Percentiles rank a stretch among this genome's conserved stretches.
These are phyloP conservation scores for Sinocyclocheilus anshuiensis DNA, from an alignment of 2,113 vertebrate species.

Conservation along the genomic window DNA sequence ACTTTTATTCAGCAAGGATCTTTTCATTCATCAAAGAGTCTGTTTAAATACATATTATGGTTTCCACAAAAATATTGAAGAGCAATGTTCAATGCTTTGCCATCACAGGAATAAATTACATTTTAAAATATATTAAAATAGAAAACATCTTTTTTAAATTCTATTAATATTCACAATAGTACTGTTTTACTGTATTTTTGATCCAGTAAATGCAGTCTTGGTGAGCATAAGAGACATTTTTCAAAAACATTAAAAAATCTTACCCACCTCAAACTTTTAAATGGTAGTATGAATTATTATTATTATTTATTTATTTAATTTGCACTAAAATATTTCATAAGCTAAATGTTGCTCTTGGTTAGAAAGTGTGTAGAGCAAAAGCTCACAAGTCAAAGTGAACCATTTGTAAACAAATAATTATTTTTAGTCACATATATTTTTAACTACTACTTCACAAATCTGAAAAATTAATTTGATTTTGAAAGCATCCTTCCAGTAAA, in stretches of 20 bases:
- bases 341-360: not conserved
- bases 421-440: not conserved
- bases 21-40: too few species aligned
- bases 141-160: too few species aligned
- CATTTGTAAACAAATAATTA: not conserved
- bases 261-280: not conserved
- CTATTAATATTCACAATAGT: too few species aligned
- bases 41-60: too few species aligned
- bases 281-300: not conserved
- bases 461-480: not conserved
- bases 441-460: not conserved
- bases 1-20: too few species aligned
- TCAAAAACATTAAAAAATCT: not conserved
- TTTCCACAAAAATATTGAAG: too few species aligned
- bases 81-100: too few species aligned
- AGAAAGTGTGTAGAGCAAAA: not conserved
- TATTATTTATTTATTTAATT: too few species aligned
- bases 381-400: not conserved
- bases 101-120: too few species aligned
- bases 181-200: too few species aligned
- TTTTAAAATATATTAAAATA: too few species aligned
- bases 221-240: not conserved
- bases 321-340: not conserved
- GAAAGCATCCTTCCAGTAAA: not conserved
- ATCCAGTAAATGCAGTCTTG: too few species aligned